Evolutionary conservation across 2,888 invertebrate species (phyloP).

Genomic region (Sinelater perroti): DNA sequence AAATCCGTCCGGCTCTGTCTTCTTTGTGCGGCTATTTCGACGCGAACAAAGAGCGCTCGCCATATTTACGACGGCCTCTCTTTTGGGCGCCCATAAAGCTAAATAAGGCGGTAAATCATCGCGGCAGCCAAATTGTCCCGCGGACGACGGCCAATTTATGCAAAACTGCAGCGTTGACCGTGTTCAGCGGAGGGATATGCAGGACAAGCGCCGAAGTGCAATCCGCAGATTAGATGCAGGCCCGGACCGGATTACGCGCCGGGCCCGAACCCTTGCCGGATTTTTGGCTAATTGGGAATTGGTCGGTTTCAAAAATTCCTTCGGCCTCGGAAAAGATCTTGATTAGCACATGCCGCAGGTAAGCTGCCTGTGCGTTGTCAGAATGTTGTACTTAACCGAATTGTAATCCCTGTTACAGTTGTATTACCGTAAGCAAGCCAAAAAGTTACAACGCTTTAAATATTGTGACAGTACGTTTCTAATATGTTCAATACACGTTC

Average conservation of each 20-base stretch:
- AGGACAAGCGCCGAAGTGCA: background rate
- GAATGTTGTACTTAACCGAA: conserved; percentile 5
- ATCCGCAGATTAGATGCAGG: conserved; percentile 14
- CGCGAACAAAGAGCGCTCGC: conserved; percentile 26
- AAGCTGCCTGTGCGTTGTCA: conserved; percentile 10
- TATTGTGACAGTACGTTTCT: too few species aligned
- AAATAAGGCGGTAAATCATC: conserved; percentile 29
- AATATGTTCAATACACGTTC: too few species aligned
- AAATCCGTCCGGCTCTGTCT: conserved; percentile 20
- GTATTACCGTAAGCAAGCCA: conserved; percentile 7
- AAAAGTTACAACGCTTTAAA: too few species aligned
- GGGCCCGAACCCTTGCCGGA: background rate
- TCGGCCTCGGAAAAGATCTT: background rate
- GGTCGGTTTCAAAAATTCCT: background rate
- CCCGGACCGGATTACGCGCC: background rate
- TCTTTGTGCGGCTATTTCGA: conserved; percentile 19
- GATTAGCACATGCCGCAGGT: conserved; percentile 25
- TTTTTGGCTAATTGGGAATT: conserved; percentile 7
- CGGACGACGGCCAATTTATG: conserved; percentile 11
- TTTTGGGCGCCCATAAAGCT: conserved; percentile 4
- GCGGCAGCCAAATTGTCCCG: conserved; percentile 11
- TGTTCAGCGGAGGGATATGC: background rate
- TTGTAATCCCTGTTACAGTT: conserved; percentile 14
- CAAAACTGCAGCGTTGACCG: conserved; percentile 2
- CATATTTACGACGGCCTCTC: conserved; percentile 23